These are phyloP conservation scores for Pammene aurita DNA, from an alignment of 2,888 invertebrate genomes.

Conservation along the genomic window DNA sequence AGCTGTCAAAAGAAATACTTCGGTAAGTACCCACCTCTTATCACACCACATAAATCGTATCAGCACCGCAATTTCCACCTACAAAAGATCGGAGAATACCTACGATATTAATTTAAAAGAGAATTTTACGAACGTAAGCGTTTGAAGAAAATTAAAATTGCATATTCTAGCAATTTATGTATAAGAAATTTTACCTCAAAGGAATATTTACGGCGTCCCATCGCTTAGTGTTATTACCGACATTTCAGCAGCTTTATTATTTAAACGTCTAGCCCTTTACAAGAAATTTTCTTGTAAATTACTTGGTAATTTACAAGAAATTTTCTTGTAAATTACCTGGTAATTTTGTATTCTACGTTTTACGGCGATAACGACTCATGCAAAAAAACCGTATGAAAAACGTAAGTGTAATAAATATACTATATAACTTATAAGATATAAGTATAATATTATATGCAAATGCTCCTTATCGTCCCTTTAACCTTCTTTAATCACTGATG, in stretches of 20 bases:
- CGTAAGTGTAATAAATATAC: too few species aligned
- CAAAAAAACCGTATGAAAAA: too few species aligned
- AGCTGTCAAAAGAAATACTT: slow-evolving; percentile 38
- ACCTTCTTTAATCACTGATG: too few species aligned
- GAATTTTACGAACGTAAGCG: slow-evolving; percentile 46
- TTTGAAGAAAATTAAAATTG: slow-evolving; percentile 42
- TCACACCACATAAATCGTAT: slow-evolving; percentile 38
- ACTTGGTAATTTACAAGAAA: slow-evolving; percentile 3
- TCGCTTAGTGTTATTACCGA: slow-evolving; percentile 12
- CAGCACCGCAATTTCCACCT: slow-evolving; percentile 33
- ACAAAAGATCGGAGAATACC: slow-evolving; percentile 47
- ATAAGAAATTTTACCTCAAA: slow-evolving; percentile 15
- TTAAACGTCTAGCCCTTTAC: slow-evolving; percentile 14
- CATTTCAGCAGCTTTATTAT: slow-evolving; percentile 1
- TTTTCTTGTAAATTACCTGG: slow-evolving; percentile 4
- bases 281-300: neutral
- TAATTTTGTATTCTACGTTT: neutral
- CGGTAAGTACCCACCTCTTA: slow-evolving; percentile 41
- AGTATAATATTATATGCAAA: too few species aligned
- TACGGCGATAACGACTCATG: neutral
- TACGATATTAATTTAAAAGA: slow-evolving; percentile 52
- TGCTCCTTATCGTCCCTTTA: too few species aligned
- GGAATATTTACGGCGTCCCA: slow-evolving; percentile 16
- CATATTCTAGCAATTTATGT: slow-evolving; percentile 28
- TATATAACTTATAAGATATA: too few species aligned